phyloP scores from a whole-genome alignment of 92 coral and sea anemone genomes.

The Isaurus tuberculatus region DNA sequence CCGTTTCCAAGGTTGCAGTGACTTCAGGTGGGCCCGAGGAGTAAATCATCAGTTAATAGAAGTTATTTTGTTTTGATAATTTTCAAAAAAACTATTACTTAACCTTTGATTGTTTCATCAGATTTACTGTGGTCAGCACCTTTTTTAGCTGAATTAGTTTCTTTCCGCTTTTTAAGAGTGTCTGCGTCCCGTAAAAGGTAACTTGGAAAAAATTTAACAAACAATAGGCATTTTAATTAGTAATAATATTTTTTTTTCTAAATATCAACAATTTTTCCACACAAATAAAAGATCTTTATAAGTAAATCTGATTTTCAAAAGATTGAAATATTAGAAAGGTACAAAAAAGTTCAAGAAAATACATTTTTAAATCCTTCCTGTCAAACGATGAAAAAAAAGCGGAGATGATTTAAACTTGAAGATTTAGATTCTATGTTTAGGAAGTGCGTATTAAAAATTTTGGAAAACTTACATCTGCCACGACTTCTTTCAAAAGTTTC shows the following conservation, averaged over 20 bases:
- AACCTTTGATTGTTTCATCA: background rate
- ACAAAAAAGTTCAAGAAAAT: background rate
- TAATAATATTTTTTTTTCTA: too few species aligned
- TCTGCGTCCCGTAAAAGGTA: too few species aligned
- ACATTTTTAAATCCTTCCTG: background rate
- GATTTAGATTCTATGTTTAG: background rate
- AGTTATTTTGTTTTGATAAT: background rate
- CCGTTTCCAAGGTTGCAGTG: conserved; percentile 11
- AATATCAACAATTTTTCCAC: too few species aligned
- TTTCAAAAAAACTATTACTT: background rate
- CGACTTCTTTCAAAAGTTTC: background rate
- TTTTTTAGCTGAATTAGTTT: background rate
- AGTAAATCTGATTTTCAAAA: too few species aligned
- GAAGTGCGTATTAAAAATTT: background rate
- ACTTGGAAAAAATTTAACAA: too few species aligned
- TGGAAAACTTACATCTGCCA: background rate
- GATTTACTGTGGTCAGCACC: background rate
- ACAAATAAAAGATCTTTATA: too few species aligned
- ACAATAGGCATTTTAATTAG: too few species aligned
- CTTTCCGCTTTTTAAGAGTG: background rate
- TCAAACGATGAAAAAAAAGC: background rate
- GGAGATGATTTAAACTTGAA: background rate
- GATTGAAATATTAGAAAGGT: background rate
- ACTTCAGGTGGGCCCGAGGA: background rate
- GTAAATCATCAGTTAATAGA: background rate